Evolutionary conservation across 2,113 vertebrate species (phyloP).

Genomic region (Osmerus eperlanus): DNA sequence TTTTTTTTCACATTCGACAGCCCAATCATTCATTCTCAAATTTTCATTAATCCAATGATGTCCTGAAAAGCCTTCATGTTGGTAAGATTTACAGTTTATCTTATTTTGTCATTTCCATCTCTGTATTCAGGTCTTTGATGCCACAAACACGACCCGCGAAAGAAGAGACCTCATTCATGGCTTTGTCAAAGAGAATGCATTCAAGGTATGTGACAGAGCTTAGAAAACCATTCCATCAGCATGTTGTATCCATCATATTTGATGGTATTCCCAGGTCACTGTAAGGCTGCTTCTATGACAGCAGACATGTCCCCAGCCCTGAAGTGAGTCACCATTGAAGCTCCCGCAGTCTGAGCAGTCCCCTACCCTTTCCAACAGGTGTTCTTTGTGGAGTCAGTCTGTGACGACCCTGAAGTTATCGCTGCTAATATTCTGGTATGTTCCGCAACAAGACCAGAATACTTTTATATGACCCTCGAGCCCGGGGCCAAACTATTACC

Average conservation of each 20-base stretch:
- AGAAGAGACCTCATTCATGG: conserved; percentile 88
- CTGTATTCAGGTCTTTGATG: conserved; percentile 88
- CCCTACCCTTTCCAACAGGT: conserved; percentile 71
- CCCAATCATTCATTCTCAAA: too few relatives aligned
- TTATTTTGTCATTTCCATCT: neutral
- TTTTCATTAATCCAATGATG: too few relatives aligned
- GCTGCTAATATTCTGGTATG: conserved; percentile 95
- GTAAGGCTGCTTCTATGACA: neutral
- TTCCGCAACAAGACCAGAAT: conserved; percentile 26
- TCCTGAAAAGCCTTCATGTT: too few relatives aligned
- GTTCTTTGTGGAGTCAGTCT: conserved; percentile 97
- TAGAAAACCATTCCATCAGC: too few relatives aligned
- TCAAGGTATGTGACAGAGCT: conserved; percentile 76
- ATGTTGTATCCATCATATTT: too few relatives aligned
- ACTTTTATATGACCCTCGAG: conserved; percentile 9
- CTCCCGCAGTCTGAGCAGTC: neutral
- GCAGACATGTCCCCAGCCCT: neutral
- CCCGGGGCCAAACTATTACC: conserved; percentile 21
- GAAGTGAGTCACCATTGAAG: neutral
- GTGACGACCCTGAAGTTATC: conserved; percentile 95
- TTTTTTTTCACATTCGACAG: too few relatives aligned
- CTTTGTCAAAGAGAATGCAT: conserved; percentile 87
- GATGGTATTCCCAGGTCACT: neutral
- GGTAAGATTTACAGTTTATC: neutral
- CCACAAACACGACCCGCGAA: conserved; percentile 96